Evolutionary conservation across 2,888 invertebrate genomes (phyloP).

Genomic region (Elysia crispata): DNA sequence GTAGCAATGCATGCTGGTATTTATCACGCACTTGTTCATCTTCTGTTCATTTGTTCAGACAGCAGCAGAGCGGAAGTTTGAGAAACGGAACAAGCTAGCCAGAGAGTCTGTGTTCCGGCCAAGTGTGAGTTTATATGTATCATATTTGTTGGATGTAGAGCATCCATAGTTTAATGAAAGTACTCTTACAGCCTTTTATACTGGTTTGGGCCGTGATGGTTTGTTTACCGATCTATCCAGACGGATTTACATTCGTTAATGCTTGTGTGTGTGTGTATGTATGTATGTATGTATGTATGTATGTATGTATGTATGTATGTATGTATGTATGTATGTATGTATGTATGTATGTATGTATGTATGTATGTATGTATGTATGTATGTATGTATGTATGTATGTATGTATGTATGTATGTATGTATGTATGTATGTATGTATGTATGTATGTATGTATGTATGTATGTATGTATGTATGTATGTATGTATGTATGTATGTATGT

Average conservation of each 20-base stretch:
- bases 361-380: conserved; percentile 9
- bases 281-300: conserved; percentile 3
- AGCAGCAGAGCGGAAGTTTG: conserved; percentile 24
- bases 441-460: neutral
- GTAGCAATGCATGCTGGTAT: too few relatives aligned
- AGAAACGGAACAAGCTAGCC: conserved; percentile 14
- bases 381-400: conserved; percentile 24
- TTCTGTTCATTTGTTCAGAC: conserved; percentile 19
- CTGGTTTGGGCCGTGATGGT: too few relatives aligned
- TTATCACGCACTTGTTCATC: neutral
- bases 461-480: neutral
- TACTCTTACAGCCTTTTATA: too few relatives aligned
- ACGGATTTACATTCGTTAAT: neutral
- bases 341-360: neutral
- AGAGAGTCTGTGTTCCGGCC: conserved; percentile 39
- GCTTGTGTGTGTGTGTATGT: conserved; percentile 21
- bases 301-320: neutral
- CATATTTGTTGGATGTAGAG: too few relatives aligned
- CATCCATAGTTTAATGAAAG: too few relatives aligned
- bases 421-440: conserved; percentile 22
- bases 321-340: conserved; percentile 6
- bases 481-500: conserved; percentile 21
- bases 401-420: conserved; percentile 18
- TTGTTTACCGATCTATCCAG: neutral
- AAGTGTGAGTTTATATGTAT: conserved; percentile 18